These are phyloP conservation scores for Rhopalosiphum maidis DNA, from an alignment of 1,140 invertebrate genomes.

Conservation along the genomic window DNA sequence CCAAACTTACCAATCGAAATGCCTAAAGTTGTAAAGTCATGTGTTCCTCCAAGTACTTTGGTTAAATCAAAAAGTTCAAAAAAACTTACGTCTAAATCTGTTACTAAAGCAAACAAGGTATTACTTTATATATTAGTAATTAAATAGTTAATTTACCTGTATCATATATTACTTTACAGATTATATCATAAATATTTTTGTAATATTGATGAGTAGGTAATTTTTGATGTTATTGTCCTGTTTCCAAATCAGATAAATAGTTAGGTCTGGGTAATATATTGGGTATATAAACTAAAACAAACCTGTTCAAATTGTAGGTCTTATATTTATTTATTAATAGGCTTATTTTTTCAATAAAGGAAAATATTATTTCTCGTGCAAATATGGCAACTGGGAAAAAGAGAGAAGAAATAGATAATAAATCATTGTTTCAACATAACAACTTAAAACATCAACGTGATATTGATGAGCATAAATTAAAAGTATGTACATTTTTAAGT, in stretches of 20 bases:
- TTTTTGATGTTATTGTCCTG: not conserved
- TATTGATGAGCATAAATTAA: constrained; percentile 91
- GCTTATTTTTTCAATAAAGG: constrained; percentile 28
- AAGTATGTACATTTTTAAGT: constrained; percentile 64
- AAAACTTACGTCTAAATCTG: not conserved
- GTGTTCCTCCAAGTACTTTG: constrained; percentile 54
- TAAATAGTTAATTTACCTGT: not conserved
- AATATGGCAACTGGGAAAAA: constrained; percentile 64
- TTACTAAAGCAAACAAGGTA: constrained; percentile 26
- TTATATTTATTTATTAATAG: not conserved
- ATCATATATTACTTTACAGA: not conserved
- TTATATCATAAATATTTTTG: not conserved
- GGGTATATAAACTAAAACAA: not conserved
- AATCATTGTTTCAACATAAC: constrained; percentile 82
- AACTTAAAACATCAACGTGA: constrained; percentile 89
- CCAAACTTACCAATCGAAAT: constrained; percentile 54
- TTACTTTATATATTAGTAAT: not conserved
- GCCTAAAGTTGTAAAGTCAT: constrained; percentile 32
- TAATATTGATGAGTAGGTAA: not conserved
- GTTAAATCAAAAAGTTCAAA: constrained; percentile 33
- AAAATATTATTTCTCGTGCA: constrained; percentile 34
- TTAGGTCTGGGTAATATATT: not conserved
- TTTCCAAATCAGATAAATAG: not conserved
- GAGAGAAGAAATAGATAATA: constrained; percentile 84
- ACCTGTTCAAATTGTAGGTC: not conserved